phyloP scores from a whole-genome alignment of 1,140 invertebrate species.

The Lepidurus apus region DNA sequence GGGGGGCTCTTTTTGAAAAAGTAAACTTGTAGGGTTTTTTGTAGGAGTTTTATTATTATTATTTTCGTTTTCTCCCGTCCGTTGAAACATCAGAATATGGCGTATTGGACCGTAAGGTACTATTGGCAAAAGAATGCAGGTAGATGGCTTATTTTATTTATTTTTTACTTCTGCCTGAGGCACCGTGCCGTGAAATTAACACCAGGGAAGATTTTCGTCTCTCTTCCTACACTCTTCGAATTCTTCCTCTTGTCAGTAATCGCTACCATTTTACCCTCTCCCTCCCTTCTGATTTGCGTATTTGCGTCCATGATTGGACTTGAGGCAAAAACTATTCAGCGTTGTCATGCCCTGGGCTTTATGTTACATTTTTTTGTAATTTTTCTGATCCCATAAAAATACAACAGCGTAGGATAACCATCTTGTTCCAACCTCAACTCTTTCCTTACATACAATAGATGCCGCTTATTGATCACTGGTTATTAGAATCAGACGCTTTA shows the following conservation, averaged over 20 bases:
- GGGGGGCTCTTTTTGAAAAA: neutral
- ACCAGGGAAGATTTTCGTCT: constrained; percentile 2
- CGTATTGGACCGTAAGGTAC: neutral
- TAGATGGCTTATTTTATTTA: constrained; percentile 15
- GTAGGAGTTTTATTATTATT: neutral
- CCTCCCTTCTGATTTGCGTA: constrained; percentile 17
- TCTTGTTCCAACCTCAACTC: no score
- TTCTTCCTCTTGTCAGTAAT: constrained; percentile 16
- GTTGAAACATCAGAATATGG: neutral
- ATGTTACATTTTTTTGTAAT: constrained; percentile 20
- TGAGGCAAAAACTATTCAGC: neutral
- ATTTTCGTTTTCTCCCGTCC: neutral
- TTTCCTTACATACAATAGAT: no score
- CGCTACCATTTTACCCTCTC: constrained; percentile 21
- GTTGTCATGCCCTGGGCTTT: constrained; percentile 20
- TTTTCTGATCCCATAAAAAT: constrained; percentile 8
- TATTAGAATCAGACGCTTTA: no score
- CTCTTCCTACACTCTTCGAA: constrained; percentile 6
- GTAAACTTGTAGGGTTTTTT: neutral
- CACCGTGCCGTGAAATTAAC: constrained; percentile 21
- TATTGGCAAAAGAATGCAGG: neutral
- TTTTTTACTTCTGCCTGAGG: constrained; percentile 10
- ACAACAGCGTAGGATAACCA: constrained; percentile 13
- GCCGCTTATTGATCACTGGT: no score
- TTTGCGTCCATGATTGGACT: neutral